Base-by-base conservation (phyloP, 2,888 invertebrate species). In the Agrilus cyanescens region DNA sequence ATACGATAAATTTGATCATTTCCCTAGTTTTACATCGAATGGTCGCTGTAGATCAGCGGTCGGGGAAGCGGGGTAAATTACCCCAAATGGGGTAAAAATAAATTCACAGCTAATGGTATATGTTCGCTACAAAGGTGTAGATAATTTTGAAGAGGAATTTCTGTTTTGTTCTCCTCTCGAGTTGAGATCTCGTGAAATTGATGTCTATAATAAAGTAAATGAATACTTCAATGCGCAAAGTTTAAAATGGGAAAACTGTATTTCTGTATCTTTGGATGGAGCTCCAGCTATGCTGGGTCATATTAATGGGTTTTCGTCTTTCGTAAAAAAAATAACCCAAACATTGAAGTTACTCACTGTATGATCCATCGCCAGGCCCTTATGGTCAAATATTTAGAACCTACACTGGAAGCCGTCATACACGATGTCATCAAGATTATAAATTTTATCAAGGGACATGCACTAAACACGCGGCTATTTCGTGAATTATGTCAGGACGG, bases 401-500 rank as follows among this genome's bases (percentile, higher is more conserved):
- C 45, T 49, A 47, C 49, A 44, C 43, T 51, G 48, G 49, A 50
- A 50, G 48, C 48, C 48, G 45, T 51, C 45, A 50, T 46, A 47
- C 40, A 51, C 48, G 49, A 51, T 45, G 45, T 47, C 39, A 49
- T 49, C 45, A 50, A 50, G 44, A 43, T 49, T 43, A 41, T 46
- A 38, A 48, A 48, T 49, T 36, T 38, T 46, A 43, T 48, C 41
- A 50, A 48, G 38, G 41, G 39, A 44, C 48, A 50, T 50, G 48
- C 50, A 49, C 47, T 51, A 47, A 51, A 51, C 46, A 50, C 46
- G 45, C 49, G 52, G 44, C 44, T 44, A 50, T 53, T 50, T 52
- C 46, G 48, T 49, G 48, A 49, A 47, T 51, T 53, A 47, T 53
- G 50, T 49, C 45, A 50, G 46, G 49, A 52, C 47, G 50, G 49